These are phyloP conservation scores for Venusia cambrica DNA, from an alignment of 2,888 invertebrate genomes.

Conservation along the genomic window DNA sequence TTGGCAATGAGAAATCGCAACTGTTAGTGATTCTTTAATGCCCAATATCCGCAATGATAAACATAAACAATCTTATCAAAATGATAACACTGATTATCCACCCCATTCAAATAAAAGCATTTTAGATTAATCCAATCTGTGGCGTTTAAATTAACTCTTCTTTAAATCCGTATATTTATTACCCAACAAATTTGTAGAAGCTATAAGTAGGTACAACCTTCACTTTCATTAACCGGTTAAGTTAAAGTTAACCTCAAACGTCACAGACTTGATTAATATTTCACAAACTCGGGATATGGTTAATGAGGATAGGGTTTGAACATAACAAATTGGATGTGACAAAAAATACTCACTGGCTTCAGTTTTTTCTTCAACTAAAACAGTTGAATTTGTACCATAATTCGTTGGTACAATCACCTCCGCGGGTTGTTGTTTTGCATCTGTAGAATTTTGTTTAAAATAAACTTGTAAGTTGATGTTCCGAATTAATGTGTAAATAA, in stretches of 20 bases:
- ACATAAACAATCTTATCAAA: slow-evolving; percentile 58
- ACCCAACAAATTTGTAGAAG: slow-evolving; percentile 23
- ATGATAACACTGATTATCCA: slow-evolving; percentile 52
- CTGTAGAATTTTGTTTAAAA: slow-evolving; percentile 74
- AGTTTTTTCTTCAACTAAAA: slow-evolving; percentile 65
- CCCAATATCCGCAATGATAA: slow-evolving; percentile 48
- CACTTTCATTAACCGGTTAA: slow-evolving; percentile 44
- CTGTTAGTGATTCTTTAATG: slow-evolving; percentile 51
- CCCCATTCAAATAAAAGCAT: slow-evolving; percentile 54
- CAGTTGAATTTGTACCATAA: slow-evolving; percentile 64
- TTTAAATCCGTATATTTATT: slow-evolving; percentile 13
- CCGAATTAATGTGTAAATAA: slow-evolving; percentile 25
- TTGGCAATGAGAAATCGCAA: slow-evolving; percentile 43
- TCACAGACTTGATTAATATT: slow-evolving; percentile 52
- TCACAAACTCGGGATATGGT: slow-evolving; percentile 37
- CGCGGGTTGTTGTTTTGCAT: slow-evolving; percentile 68
- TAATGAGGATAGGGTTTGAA: slow-evolving; percentile 47
- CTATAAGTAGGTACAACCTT: slow-evolving; percentile 38
- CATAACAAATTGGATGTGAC: slow-evolving; percentile 44
- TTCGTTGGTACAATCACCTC: slow-evolving; percentile 70
- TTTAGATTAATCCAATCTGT: slow-evolving; percentile 44
- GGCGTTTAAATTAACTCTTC: slow-evolving; percentile 33
- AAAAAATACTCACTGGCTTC: slow-evolving; percentile 73
- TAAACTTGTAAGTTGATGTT: slow-evolving; percentile 46
- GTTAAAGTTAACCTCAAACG: slow-evolving; percentile 41